Evolutionary conservation across 2,888 invertebrate species (phyloP), one percentile per base, ranked within the genome.

Genomic region (Drosophila yooni): DNA sequence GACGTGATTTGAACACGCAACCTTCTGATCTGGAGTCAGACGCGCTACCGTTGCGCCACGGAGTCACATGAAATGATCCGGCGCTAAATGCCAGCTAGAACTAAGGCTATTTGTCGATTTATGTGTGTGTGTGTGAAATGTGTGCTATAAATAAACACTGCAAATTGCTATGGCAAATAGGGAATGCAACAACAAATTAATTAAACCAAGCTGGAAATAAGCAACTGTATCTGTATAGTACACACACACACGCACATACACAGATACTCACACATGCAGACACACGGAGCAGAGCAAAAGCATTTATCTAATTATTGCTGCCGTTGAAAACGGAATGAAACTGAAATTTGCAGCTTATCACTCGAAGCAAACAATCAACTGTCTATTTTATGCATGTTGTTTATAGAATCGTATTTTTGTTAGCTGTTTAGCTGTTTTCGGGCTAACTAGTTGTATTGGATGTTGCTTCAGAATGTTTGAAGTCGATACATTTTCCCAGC

Each of bases 1-100:
- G 78, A 78, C 78, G 79, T 78, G 78, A 78, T 79, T 78, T 78
- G 78, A 78, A 78, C 78, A 78, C 78, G 78, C 78, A 78, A 78
- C 78, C 78, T 78, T 78, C 78, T 78, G 78, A 78, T 78, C 78
- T 78, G 78, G 78, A 78, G 78, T 78, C 78, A 78, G 78, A 78
- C 78, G 78, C 78, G 78, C 78, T 78, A 78, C 78, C 78, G 76
- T 78, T 78, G 78, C 78, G 78, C 78, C 78, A 78, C 78, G 78
- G 78, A 78, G 78, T 78, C 78, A 60, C n/a, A 54, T 76, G 59
- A 0, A 62, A n/a, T 1, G 64, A 75, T 68, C 64, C 0, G 72
- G 1, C 11, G 34, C 38, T 46, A 76, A 79, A 36, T 63, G 59
- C 25, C 1, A 18, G 21, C 10, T 71, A 38, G 15, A 66, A 33